These are phyloP conservation scores for Rapana venosa DNA, from an alignment of 2,888 invertebrate genomes.

Conservation along the genomic window DNA sequence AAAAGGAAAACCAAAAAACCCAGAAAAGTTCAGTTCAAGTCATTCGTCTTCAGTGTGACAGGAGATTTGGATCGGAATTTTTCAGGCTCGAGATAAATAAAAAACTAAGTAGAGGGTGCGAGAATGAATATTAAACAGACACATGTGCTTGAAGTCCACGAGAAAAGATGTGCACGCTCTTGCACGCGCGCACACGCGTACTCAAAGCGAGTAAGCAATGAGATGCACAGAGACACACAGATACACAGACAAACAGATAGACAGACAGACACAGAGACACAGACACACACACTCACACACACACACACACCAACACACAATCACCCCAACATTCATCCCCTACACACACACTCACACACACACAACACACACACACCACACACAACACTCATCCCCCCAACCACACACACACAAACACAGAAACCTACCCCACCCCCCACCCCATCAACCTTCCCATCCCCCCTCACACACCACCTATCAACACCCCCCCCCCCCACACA, in stretches of 20 bases:
- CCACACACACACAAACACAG: not conserved
- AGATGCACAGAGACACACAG: not conserved
- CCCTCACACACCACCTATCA: not conserved
- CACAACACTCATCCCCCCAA: not conserved
- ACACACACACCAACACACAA: not conserved
- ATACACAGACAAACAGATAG: conserved; percentile 13
- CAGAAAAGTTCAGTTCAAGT: too few relatives aligned
- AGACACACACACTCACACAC: not conserved
- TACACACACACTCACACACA: not conserved
- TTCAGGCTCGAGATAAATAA: too few relatives aligned
- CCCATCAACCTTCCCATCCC: too few relatives aligned
- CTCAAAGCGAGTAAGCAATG: not conserved
- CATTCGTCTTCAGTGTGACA: too few relatives aligned
- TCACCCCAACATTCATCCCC: not conserved
- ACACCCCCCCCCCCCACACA: not conserved
- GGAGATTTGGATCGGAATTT: too few relatives aligned
- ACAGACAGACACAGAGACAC: not conserved
- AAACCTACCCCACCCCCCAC: too few relatives aligned
- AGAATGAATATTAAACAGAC: too few relatives aligned
- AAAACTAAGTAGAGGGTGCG: too few relatives aligned
- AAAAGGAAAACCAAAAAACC: too few relatives aligned
- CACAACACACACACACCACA: too few relatives aligned
- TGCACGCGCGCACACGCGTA: not conserved
- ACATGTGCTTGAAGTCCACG: too few relatives aligned
- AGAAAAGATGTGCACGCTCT: too few relatives aligned